phyloP scores from a whole-genome alignment of 2,797 vertebrate genomes.

The Liparis tanakae region DNA sequence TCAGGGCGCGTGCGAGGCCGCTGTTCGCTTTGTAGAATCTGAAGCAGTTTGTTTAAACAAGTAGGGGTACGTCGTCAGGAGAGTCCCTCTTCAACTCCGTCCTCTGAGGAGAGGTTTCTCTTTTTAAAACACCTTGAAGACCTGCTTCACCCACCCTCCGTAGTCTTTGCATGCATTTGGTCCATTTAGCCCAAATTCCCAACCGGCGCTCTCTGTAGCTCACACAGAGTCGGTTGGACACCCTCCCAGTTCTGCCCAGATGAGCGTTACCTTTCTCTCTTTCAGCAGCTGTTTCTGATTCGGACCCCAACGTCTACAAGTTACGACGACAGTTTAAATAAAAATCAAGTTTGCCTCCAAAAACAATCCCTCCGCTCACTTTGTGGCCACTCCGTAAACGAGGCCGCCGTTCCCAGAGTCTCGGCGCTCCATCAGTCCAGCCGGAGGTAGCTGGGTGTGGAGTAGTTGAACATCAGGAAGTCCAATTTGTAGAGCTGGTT shows the following conservation, averaged over 20 bases:
- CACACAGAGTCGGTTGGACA: conserved; percentile 38
- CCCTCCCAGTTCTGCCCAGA: conserved; percentile 29
- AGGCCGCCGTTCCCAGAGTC: conserved; percentile 57
- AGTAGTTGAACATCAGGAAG: conserved; percentile 99
- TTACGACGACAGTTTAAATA: conserved; percentile 42
- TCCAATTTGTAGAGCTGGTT: conserved; percentile 98
- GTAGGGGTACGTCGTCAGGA: conserved; percentile 44
- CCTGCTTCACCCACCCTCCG: conserved; percentile 68
- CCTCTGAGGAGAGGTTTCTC: conserved; percentile 46
- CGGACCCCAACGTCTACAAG: conserved; percentile 42
- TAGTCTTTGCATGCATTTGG: conserved; percentile 55
- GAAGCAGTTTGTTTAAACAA: conserved; percentile 68
- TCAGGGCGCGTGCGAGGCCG: conserved; percentile 70
- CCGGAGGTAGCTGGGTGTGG: conserved; percentile 94
- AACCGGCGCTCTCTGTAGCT: conserved; percentile 28
- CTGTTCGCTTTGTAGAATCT: conserved; percentile 63
- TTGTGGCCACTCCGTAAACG: conserved; percentile 32
- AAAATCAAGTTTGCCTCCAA: conserved; percentile 59
- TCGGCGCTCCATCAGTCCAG: conserved; percentile 83
- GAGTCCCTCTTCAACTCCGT: conserved; percentile 42
- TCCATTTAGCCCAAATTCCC: conserved; percentile 36
- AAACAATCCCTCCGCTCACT: conserved; percentile 34
- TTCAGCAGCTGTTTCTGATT: conserved; percentile 41
- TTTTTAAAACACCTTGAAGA: conserved; percentile 67
- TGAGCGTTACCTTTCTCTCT: conserved; percentile 35